Conservation (phyloP, 2,113 vertebrate genomes). For the Tachysurus vachellii region DNA sequence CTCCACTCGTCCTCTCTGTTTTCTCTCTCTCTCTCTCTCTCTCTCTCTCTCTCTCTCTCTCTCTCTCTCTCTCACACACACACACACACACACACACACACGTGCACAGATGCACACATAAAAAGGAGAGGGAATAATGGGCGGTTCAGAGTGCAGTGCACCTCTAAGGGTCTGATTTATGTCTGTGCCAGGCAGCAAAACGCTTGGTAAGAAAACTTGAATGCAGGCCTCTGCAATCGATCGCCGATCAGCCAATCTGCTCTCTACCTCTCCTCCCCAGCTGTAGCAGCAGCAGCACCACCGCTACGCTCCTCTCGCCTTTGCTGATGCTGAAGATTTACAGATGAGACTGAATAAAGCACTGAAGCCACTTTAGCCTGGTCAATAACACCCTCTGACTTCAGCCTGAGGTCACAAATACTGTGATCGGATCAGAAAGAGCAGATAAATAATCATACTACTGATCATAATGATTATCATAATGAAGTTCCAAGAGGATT, state of each 20-base stretch:
- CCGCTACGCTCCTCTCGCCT: neutral
- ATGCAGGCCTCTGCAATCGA: conserved; percentile 50
- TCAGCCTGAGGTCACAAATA: neutral
- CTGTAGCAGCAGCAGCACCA: neutral
- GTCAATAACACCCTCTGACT: conserved; percentile 14
- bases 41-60: neutral
- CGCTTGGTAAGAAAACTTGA: conserved; percentile 43
- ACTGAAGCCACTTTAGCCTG: neutral
- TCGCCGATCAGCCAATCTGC: conserved; percentile 40
- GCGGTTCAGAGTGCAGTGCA: conserved; percentile 28
- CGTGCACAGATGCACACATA: neutral
- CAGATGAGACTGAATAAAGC: conserved; percentile 6
- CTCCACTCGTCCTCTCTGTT: neutral
- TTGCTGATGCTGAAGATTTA: conserved; percentile 16
- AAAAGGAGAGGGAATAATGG: conserved; percentile 6
- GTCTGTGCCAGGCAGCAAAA: conserved; percentile 39
- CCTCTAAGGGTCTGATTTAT: conserved; percentile 50
- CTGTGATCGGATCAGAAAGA: conserved; percentile 10
- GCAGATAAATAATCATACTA: neutral
- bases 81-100: neutral
- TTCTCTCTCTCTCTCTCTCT: neutral
- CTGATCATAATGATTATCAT: conserved; percentile 22
- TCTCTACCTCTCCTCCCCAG: neutral
- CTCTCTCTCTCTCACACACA: neutral
- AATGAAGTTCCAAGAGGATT: conserved; percentile 16